These are phyloP conservation scores for Ruditapes philippinarum DNA, from an alignment of 1,140 invertebrate genomes.

Conservation along the genomic window DNA sequence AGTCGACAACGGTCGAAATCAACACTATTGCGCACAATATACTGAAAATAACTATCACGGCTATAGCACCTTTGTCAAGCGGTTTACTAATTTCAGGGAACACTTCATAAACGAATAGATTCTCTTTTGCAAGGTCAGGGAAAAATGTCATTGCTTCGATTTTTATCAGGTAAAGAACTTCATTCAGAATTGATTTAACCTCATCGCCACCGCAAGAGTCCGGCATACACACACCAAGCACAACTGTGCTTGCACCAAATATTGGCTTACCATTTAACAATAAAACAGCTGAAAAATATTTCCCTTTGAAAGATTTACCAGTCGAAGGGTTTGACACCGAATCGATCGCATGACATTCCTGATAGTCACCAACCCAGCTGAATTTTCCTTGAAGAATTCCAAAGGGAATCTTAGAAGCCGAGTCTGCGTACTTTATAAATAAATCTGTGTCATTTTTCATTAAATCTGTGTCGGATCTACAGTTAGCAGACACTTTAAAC, in stretches of 20 bases:
- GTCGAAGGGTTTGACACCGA: constrained; percentile 4
- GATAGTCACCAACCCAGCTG: constrained; percentile 54
- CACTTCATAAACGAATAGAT: neutral
- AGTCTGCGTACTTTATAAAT: constrained; percentile 18
- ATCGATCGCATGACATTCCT: constrained; percentile 39
- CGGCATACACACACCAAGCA: constrained; percentile 58
- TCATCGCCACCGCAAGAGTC: constrained; percentile 55
- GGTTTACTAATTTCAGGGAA: neutral
- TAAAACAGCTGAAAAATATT: constrained; percentile 7
- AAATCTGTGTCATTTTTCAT: neutral
- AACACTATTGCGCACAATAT: neutral
- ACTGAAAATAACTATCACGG: neutral
- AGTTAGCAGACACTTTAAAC: neutral
- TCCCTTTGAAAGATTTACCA: constrained; percentile 15
- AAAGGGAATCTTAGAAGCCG: constrained; percentile 37
- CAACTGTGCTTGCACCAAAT: neutral
- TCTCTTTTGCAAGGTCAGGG: neutral
- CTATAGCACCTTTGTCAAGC: neutral
- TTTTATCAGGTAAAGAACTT: neutral
- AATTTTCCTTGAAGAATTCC: constrained; percentile 59
- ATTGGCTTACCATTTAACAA: constrained; percentile 25
- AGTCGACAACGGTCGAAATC: constrained; percentile 39
- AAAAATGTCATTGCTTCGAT: neutral
- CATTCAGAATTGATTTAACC: neutral
- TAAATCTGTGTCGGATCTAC: neutral